Conservation (phyloP, 1,140 invertebrate genomes). For the Tetramorium parvispinum region DNA sequence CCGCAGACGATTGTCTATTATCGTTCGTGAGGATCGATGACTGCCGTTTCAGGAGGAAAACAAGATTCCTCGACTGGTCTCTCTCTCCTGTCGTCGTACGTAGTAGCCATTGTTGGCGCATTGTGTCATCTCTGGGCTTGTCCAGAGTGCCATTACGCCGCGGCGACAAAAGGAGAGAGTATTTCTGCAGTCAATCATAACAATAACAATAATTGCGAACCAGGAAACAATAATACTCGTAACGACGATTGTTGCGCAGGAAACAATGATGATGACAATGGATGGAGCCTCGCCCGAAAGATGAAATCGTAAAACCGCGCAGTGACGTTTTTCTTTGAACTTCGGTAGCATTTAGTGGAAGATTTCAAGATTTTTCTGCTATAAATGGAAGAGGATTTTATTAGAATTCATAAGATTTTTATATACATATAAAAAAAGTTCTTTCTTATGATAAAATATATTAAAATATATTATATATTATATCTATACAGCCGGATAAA, state of each 20-base stretch:
- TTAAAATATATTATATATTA: neutral
- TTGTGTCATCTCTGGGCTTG: constrained; percentile 75
- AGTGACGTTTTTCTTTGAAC: neutral
- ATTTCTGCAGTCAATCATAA: constrained; percentile 42
- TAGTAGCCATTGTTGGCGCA: constrained; percentile 64
- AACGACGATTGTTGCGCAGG: constrained; percentile 60
- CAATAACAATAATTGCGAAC: constrained; percentile 64
- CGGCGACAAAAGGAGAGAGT: neutral
- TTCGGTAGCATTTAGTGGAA: neutral
- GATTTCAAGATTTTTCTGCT: neutral
- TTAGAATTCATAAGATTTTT: neutral
- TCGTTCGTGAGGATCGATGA: constrained; percentile 21
- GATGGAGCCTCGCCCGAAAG: constrained; percentile 5
- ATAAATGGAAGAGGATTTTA: neutral
- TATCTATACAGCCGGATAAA: neutral
- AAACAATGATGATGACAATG: constrained; percentile 58
- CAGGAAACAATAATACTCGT: constrained; percentile 69
- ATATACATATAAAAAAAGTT: neutral
- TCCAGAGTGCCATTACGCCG: constrained; percentile 70
- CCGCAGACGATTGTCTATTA: constrained; percentile 30
- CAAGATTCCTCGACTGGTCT: neutral
- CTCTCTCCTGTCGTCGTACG: constrained; percentile 24
- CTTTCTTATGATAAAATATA: neutral
- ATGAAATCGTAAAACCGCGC: constrained; percentile 20
- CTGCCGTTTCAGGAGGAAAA: constrained; percentile 27